phyloP scores from a whole-genome alignment of 2,113 vertebrate genomes.

The Eulemur rufifrons region DNA sequence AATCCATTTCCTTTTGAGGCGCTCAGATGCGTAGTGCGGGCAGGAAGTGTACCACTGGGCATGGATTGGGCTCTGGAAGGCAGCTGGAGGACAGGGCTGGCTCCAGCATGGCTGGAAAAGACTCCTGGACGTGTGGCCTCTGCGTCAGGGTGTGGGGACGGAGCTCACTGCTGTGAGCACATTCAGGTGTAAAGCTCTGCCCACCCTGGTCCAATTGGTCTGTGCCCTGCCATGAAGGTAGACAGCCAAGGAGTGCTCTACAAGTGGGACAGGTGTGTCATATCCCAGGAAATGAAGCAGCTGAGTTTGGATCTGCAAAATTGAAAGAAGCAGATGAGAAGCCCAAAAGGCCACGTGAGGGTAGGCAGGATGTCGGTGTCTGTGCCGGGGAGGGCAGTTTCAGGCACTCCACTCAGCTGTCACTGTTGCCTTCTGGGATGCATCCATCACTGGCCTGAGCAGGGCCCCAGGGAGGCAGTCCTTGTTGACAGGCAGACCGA shows the following conservation, averaged over 20 bases:
- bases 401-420: neutral
- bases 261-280: no score
- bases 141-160: accelerated
- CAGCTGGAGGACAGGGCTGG: accelerated
- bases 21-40: accelerated
- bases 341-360: neutral
- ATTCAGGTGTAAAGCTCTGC: neutral
- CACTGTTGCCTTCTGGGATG: neutral
- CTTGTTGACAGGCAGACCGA: neutral
- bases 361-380: neutral
- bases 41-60: neutral
- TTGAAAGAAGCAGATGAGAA: neutral
- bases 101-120: no score
- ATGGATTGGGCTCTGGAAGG: neutral
- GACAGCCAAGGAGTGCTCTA: neutral
- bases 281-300: neutral
- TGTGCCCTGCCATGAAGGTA: no score
- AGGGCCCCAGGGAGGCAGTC: neutral
- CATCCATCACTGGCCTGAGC: accelerated
- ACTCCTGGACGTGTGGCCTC: accelerated
- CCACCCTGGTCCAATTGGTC: no score
- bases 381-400: neutral
- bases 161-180: neutral
- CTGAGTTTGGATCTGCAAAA: neutral
- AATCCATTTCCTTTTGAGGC: neutral